A percentile compares a stretch with the other conserved stretches of the same genome.
Evolutionary conservation across 2,888 invertebrate genomes (phyloP).

Genomic region (Pseudococcus viburni): DNA sequence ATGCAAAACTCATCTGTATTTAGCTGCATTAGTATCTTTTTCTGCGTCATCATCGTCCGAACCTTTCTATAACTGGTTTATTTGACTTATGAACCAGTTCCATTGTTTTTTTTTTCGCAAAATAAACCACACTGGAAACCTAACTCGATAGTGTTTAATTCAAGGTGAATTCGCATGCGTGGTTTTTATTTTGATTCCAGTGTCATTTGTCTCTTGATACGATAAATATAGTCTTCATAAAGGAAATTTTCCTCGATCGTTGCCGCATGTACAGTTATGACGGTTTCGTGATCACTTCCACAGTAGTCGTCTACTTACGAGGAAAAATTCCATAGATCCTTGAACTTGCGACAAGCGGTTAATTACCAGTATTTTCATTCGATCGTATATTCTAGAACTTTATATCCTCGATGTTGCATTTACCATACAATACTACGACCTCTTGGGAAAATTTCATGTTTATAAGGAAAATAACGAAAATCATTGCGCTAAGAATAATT

Average conservation of each 20-base stretch:
- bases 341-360: conserved; percentile 37
- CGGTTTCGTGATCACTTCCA: not conserved
- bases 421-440: not conserved
- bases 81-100: not conserved
- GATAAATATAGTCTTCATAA: conserved; percentile 50
- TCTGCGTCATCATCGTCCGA: not conserved
- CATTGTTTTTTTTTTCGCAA: conserved; percentile 32
- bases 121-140: conserved; percentile 14
- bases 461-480: conserved; percentile 29
- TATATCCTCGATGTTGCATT: not conserved
- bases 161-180: not conserved
- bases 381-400: conserved; percentile 40
- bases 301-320: not conserved
- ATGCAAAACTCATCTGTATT: too few species aligned
- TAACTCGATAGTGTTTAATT: not conserved
- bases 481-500: conserved; percentile 15
- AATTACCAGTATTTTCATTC: conserved; percentile 7
- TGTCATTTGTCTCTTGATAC: conserved; percentile 38
- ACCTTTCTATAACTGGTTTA: not conserved
- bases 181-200: not conserved
- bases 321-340: conserved; percentile 39
- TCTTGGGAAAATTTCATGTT: conserved; percentile 43
- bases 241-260: conserved; percentile 3
- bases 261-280: conserved; percentile 40
- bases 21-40: not conserved